Conservation (phyloP, 2,888 invertebrate genomes). For the Ennomos erosarius region DNA sequence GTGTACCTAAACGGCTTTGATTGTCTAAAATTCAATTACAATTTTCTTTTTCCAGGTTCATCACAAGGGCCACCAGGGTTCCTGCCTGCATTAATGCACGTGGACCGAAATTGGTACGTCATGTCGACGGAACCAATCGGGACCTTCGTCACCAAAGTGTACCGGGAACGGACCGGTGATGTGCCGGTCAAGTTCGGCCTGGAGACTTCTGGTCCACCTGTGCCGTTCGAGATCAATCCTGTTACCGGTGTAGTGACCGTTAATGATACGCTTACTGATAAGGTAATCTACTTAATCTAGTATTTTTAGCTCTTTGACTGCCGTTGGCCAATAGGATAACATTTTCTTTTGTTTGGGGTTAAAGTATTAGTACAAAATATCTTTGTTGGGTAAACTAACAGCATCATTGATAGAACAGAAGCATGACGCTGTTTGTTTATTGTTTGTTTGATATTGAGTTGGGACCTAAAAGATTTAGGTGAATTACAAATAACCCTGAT, state of each 20-base stretch:
- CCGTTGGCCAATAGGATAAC: not conserved
- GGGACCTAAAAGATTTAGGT: too few relatives aligned
- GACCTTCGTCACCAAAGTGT: constrained; percentile 88
- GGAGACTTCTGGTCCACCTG: constrained; percentile 85
- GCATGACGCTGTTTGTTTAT: too few relatives aligned
- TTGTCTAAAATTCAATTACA: not conserved
- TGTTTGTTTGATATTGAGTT: too few relatives aligned
- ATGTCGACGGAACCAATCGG: constrained; percentile 90
- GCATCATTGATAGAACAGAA: too few relatives aligned
- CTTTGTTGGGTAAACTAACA: too few relatives aligned
- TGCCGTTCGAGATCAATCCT: constrained; percentile 92
- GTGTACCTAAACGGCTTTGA: not conserved
- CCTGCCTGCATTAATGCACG: constrained; percentile 89
- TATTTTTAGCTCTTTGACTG: not conserved
- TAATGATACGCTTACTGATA: constrained; percentile 90
- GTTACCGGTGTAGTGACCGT: constrained; percentile 91
- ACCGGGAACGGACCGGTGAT: constrained; percentile 87
- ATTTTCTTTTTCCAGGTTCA: constrained; percentile 62
- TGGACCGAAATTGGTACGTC: constrained; percentile 91
- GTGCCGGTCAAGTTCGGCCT: constrained; percentile 88
- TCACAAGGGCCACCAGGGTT: constrained; percentile 78
- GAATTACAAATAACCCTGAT: too few relatives aligned
- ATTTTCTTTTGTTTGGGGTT: too few relatives aligned
- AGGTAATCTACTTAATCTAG: constrained; percentile 80
- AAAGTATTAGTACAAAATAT: too few relatives aligned